Evolutionary conservation across 2,888 invertebrate genomes (phyloP).

Genomic region (Nesidiocoris tenuis): DNA sequence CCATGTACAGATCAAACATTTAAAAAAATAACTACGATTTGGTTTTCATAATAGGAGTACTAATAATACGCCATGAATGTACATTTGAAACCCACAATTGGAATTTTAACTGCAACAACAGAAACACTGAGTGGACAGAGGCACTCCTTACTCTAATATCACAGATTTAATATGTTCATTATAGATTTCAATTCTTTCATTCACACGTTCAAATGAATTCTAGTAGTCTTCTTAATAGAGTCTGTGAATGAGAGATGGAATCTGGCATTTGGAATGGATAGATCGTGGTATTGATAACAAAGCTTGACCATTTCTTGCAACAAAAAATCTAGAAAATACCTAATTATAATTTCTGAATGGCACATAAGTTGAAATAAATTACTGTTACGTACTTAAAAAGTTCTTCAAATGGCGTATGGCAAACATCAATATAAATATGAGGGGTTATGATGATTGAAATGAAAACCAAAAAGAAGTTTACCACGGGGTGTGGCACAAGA

Average conservation of each 20-base stretch:
- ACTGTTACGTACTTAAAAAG: too few relatives aligned
- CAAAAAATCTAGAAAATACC: too few relatives aligned
- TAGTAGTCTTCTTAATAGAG: background rate
- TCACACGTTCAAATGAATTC: background rate
- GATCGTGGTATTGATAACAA: too few relatives aligned
- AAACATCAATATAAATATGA: background rate
- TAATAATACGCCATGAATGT: slow-evolving; percentile 9
- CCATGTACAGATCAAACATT: slow-evolving; percentile 43
- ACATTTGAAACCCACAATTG: slow-evolving; percentile 29
- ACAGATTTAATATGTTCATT: slow-evolving; percentile 40
- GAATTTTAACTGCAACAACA: slow-evolving; percentile 10
- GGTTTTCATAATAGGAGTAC: slow-evolving; percentile 33
- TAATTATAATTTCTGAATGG: too few relatives aligned
- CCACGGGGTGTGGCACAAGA: background rate
- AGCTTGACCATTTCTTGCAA: too few relatives aligned
- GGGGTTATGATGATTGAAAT: background rate
- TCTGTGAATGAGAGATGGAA: background rate
- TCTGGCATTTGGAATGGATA: background rate
- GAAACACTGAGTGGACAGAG: slow-evolving; percentile 37
- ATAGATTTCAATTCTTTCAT: slow-evolving; percentile 20
- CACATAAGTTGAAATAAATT: too few relatives aligned
- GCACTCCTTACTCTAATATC: slow-evolving; percentile 44
- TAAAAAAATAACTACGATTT: slow-evolving; percentile 47
- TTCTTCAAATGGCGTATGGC: background rate
- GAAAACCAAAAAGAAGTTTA: background rate